These are phyloP conservation scores for Pristionchus japonicus DNA, from an alignment of 2,888 invertebrate species.

Conservation along the genomic window DNA sequence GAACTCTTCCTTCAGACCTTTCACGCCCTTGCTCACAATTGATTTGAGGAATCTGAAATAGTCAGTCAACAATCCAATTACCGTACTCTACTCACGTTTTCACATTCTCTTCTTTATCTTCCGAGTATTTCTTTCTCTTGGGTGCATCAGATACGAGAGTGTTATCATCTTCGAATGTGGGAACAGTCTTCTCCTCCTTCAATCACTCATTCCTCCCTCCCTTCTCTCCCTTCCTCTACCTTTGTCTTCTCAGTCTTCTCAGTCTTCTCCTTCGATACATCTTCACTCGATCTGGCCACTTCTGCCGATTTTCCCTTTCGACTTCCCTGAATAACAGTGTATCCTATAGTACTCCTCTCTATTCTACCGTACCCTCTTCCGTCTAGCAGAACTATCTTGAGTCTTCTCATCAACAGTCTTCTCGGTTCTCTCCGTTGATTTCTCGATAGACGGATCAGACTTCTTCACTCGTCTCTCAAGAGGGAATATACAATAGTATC, in stretches of 20 bases:
- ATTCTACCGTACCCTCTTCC: background rate
- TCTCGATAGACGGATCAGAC: background rate
- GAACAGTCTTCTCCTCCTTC: background rate
- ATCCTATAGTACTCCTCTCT: background rate
- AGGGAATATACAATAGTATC: background rate
- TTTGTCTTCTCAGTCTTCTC: conserved; percentile 15
- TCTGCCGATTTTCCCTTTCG: background rate
- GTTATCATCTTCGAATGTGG: conserved; percentile 8
- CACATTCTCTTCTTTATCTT: conserved; percentile 19
- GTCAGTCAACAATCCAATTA: background rate
- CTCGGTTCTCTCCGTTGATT: background rate
- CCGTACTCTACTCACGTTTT: background rate
- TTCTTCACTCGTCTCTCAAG: background rate
- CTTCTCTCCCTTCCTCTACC: background rate
- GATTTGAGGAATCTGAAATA: background rate
- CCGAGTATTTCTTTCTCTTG: conserved; percentile 6
- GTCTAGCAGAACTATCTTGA: conserved; percentile 22
- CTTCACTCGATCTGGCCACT: background rate
- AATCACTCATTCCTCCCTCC: background rate
- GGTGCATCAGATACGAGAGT: conserved; percentile 12
- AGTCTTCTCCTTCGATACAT: background rate
- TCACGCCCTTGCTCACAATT: background rate
- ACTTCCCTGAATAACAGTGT: background rate
- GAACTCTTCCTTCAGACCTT: conserved; percentile 25
- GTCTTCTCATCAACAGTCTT: conserved; percentile 20